These are phyloP conservation scores for Blera fallax DNA, from an alignment of 2,888 invertebrate species.

Conservation along the genomic window DNA sequence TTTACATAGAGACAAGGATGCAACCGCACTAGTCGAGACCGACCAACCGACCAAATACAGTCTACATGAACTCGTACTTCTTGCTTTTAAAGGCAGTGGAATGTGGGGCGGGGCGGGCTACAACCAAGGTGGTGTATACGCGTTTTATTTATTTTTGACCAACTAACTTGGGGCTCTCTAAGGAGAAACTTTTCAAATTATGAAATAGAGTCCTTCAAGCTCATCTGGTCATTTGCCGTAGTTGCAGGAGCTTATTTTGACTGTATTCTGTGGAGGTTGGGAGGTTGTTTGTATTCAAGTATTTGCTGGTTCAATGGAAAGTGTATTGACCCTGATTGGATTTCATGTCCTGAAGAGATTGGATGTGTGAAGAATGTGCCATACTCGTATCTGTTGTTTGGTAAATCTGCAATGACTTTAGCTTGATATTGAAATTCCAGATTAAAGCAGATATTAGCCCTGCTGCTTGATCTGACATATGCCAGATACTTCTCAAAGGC, in stretches of 20 bases:
- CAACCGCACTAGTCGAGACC: not conserved
- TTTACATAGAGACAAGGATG: constrained; percentile 15
- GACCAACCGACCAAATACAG: too few species aligned
- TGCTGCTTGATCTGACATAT: too few species aligned
- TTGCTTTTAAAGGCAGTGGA: not conserved
- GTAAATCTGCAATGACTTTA: too few species aligned
- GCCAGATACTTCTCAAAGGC: too few species aligned
- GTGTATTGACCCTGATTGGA: too few species aligned
- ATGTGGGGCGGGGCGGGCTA: not conserved
- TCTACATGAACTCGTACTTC: constrained; percentile 4
- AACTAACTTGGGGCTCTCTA: constrained; percentile 21
- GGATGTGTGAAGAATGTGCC: too few species aligned
- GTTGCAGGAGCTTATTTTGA: not conserved
- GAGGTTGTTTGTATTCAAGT: not conserved
- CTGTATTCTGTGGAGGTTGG: not conserved
- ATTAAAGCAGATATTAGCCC: too few species aligned
- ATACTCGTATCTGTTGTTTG: too few species aligned
- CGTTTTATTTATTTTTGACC: constrained; percentile 43
- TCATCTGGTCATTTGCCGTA: constrained; percentile 28
- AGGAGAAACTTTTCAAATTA: constrained; percentile 64
- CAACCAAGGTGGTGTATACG: not conserved
- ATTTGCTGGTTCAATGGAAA: not conserved
- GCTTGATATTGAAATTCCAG: too few species aligned
- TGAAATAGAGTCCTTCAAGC: constrained; percentile 37
- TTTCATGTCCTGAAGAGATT: too few species aligned